A percentile compares a stretch with the other conserved stretches of the same genome.
phyloP scores from a whole-genome alignment of 1,140 invertebrate species.

The Cepaea nemoralis region DNA sequence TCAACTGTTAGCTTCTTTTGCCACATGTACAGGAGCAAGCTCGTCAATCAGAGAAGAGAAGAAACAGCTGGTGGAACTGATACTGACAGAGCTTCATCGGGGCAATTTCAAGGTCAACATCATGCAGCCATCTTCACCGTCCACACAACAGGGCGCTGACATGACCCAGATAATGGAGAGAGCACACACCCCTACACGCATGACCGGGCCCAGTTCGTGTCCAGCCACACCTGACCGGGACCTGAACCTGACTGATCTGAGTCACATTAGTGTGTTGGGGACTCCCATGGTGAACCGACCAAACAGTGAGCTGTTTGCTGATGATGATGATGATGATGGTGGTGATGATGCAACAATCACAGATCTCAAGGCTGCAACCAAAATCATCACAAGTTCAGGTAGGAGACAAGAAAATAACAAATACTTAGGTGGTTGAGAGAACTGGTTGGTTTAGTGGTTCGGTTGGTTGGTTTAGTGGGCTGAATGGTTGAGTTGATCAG shows the following conservation, averaged over 20 bases:
- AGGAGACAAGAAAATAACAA: not conserved
- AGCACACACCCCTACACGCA: not conserved
- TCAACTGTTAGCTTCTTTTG: too few species aligned
- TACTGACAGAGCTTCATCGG: slow-evolving; percentile 57
- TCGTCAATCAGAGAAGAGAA: slow-evolving; percentile 59
- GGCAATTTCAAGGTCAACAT: slow-evolving; percentile 56
- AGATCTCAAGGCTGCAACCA: slow-evolving; percentile 1
- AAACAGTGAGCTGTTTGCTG: slow-evolving; percentile 48
- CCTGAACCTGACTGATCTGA: slow-evolving; percentile 52
- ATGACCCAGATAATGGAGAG: not conserved
- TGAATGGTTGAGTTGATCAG: too few species aligned
- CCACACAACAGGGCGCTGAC: not conserved
- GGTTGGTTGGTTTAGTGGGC: too few species aligned
- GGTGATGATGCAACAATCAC: slow-evolving; percentile 40
- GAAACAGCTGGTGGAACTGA: slow-evolving; percentile 51
- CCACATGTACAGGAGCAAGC: slow-evolving; percentile 51
- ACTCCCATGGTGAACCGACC: slow-evolving; percentile 53
- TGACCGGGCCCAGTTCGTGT: not conserved
- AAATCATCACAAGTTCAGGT: slow-evolving; percentile 55
- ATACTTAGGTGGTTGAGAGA: not conserved
- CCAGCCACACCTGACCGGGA: slow-evolving; percentile 41
- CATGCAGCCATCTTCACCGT: not conserved
- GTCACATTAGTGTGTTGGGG: slow-evolving; percentile 58
- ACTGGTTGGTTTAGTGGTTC: too few species aligned
- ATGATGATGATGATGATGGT: too few species aligned